Evolutionary conservation across 2,797 vertebrate genomes (phyloP), one percentile per base, ranked within the genome.

Genomic region (Phrynocephalus guinanensis): DNA sequence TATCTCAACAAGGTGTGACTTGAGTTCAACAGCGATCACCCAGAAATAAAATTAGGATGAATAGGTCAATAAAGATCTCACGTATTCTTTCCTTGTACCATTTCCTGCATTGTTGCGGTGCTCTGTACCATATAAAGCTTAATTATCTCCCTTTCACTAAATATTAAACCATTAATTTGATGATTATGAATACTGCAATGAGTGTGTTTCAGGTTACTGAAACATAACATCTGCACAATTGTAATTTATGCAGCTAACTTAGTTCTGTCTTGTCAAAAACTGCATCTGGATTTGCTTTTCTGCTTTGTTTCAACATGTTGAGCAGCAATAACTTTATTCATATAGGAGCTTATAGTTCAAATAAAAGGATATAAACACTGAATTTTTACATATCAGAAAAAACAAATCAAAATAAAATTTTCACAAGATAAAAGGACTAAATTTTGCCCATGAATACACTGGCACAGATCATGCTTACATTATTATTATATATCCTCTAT

Each of bases 191-290:
- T 1, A 79, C 2, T 0, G 0, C 82, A 73, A 67, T 75, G 86
- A 56, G 24, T 63, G 80, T 86, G 88, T 1, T 72, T 67, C 0
- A 75, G 30, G 70, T 0, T 84, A 66, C 78, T 73, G 26, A 77
- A 91, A 83, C 20, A 52, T 82, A 85, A 70, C 15, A 88, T 24
- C 84, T 67, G 70, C 0, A 48, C 6, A 72, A 90, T 70, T 83
- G 30, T 2, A 87, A 30, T 16, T 0, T 1, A 77, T 24, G 5
- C 52, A 79, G 15, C 18, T 0, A 82, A 24, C 9, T 63, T 9
- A 82, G n/a, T 6, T 26, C 24, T 33, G 16, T 83, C 22, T 38
- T 81, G 48, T 80, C 52, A 81, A 83, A 81, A 78, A 76, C 44
- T 28, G 63, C 22, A 73, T 30, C 56, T 81, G 1, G 20, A 73